These are phyloP conservation scores for Pseudopleuronectes americanus DNA, from an alignment of 2,797 vertebrate species.

Conservation along the genomic window DNA sequence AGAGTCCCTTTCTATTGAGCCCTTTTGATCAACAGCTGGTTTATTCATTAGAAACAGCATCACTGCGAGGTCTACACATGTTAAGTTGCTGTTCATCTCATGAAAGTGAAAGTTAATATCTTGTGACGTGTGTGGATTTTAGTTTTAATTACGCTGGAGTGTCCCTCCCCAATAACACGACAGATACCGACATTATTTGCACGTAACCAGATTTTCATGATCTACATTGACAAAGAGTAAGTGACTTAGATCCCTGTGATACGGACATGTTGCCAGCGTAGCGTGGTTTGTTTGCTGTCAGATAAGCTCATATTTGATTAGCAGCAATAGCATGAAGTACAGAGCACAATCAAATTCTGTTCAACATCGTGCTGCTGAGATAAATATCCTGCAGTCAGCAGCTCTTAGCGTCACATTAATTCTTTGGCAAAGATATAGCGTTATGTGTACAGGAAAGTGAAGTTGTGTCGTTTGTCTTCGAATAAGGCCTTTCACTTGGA, in stretches of 20 bases:
- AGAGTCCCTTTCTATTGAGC: neutral
- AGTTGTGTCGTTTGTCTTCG: constrained; percentile 72
- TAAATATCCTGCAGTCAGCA: constrained; percentile 72
- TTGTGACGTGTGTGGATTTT: constrained; percentile 29
- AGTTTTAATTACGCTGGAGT: constrained; percentile 39
- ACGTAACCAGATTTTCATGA: constrained; percentile 50
- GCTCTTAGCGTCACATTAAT: constrained; percentile 74
- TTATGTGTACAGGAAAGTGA: constrained; percentile 61
- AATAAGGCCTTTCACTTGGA: constrained; percentile 61
- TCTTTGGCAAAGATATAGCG: constrained; percentile 71
- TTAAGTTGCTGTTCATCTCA: neutral
- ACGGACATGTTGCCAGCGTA: constrained; percentile 35
- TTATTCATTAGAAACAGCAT: constrained; percentile 1
- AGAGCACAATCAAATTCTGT: constrained; percentile 62
- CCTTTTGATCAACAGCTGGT: neutral
- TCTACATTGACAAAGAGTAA: constrained; percentile 36
- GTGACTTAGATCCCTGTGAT: constrained; percentile 40
- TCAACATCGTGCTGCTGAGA: constrained; percentile 58
- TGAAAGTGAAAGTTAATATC: constrained; percentile 25
- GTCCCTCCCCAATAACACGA: constrained; percentile 18
- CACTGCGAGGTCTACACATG: neutral
- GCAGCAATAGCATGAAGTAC: constrained; percentile 55
- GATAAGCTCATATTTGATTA: constrained; percentile 66
- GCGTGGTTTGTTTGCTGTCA: constrained; percentile 50
- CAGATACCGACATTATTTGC: constrained; percentile 28